Conservation (phyloP, 2,888 invertebrate species). For the Macaria liturata region DNA sequence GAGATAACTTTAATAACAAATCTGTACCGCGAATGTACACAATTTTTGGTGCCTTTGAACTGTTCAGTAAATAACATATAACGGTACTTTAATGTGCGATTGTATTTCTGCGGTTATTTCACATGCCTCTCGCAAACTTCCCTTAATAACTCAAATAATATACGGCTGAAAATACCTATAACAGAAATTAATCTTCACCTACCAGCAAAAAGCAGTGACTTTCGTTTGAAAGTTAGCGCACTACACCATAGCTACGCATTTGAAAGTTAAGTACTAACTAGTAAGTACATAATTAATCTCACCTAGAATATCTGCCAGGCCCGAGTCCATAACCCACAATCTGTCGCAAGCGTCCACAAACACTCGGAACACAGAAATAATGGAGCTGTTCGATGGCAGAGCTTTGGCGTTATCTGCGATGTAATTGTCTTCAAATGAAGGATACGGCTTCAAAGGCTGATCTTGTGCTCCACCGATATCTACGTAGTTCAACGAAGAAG, state of each 20-base stretch:
- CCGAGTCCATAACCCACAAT: conserved; percentile 92
- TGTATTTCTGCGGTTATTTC: too few species aligned
- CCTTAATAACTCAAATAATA: too few species aligned
- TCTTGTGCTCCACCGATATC: conserved; percentile 86
- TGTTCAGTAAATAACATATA: too few species aligned
- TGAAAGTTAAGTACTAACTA: neutral
- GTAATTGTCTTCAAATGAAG: conserved; percentile 90
- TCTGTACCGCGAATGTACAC: too few species aligned
- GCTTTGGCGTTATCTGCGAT: conserved; percentile 81
- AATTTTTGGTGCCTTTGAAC: too few species aligned
- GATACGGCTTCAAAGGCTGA: conserved; percentile 89
- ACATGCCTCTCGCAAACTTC: too few species aligned
- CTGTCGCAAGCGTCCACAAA: conserved; percentile 90
- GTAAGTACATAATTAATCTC: conserved; percentile 36
- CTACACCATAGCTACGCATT: neutral
- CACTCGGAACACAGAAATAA: conserved; percentile 89
- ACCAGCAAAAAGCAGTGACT: too few species aligned
- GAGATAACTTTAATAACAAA: too few species aligned
- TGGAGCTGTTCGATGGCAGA: conserved; percentile 82
- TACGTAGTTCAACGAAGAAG: conserved; percentile 87
- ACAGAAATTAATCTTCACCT: too few species aligned
- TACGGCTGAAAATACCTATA: too few species aligned
- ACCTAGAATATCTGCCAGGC: conserved; percentile 89
- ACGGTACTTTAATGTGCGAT: too few species aligned
- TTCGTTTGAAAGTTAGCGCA: too few species aligned